phyloP scores from a whole-genome alignment of 2,888 invertebrate species.

The Rhagonycha lutea region DNA sequence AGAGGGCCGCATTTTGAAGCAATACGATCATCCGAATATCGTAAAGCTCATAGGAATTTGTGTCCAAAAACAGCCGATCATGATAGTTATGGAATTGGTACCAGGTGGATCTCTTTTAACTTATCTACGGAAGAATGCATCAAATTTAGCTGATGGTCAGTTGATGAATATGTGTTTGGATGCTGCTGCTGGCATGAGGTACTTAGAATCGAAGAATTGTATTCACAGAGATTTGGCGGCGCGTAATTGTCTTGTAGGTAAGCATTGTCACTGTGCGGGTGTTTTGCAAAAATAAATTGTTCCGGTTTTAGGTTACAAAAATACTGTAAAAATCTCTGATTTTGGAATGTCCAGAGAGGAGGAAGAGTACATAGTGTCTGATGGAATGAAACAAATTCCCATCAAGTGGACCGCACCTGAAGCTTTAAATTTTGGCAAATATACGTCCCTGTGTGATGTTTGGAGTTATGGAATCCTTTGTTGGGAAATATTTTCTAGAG shows the following conservation, averaged over 20 bases:
- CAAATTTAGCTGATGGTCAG: constrained; percentile 62
- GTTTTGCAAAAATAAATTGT: neutral
- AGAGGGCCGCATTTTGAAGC: constrained; percentile 93
- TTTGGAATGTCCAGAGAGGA: constrained; percentile 98
- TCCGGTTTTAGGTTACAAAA: constrained; percentile 66
- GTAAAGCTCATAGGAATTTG: constrained; percentile 96
- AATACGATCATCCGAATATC: constrained; percentile 96
- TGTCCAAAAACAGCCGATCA: constrained; percentile 96
- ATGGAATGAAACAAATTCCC: constrained; percentile 97
- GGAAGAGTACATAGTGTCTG: constrained; percentile 95
- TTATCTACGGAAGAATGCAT: constrained; percentile 80
- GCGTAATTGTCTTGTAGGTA: constrained; percentile 86
- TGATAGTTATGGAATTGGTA: constrained; percentile 99
- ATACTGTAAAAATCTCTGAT: constrained; percentile 94
- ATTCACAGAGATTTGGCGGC: constrained; percentile 96
- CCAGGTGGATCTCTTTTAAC: constrained; percentile 89
- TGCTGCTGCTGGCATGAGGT: constrained; percentile 93
- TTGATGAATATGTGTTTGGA: constrained; percentile 90
- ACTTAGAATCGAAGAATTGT: constrained; percentile 93
- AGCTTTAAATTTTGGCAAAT: constrained; percentile 94
- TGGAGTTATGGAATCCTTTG: constrained; percentile 96
- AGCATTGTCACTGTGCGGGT: constrained; percentile 36
- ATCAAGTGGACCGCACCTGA: constrained; percentile 99
- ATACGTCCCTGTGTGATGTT: constrained; percentile 93
- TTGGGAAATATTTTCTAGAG: constrained; percentile 96